Percentiles rank a stretch among this genome's conserved stretches.
Conservation (phyloP, 2,797 vertebrate species). For the Rhyacichthys aspro region DNA sequence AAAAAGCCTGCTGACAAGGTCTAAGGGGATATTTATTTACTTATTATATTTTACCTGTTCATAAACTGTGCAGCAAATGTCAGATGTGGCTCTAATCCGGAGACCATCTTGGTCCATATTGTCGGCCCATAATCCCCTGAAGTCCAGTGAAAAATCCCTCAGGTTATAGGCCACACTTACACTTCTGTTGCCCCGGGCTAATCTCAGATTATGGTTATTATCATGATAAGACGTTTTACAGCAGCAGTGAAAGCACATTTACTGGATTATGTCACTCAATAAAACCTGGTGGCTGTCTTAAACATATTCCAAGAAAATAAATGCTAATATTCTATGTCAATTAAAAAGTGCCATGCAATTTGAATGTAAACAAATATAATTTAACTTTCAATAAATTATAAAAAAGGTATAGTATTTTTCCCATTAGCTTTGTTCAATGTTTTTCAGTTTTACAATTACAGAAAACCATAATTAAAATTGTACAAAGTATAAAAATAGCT, state of each 20-base stretch:
- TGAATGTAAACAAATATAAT: too few species aligned
- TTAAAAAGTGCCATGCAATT: too few species aligned
- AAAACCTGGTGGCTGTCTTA: too few species aligned
- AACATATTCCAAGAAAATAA: too few species aligned
- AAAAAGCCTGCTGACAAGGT: neutral
- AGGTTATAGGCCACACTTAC: slow-evolving; percentile 70
- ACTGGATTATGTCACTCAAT: slow-evolving; percentile 16
- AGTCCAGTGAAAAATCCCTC: slow-evolving; percentile 58
- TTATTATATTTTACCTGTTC: neutral
- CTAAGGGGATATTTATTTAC: neutral
- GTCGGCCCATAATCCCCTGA: slow-evolving; percentile 64
- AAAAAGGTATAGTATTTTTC: too few species aligned
- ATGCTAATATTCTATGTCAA: too few species aligned
- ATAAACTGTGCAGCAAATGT: slow-evolving; percentile 10
- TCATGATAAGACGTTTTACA: slow-evolving; percentile 25
- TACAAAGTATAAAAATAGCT: slow-evolving; percentile 2
- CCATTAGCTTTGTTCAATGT: too few species aligned
- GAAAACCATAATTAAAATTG: too few species aligned
- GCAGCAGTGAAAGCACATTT: slow-evolving; percentile 53
- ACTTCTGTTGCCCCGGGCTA: slow-evolving; percentile 69
- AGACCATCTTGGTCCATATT: slow-evolving; percentile 64
- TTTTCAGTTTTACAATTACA: too few species aligned
- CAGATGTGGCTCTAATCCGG: slow-evolving; percentile 42
- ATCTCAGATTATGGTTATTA: slow-evolving; percentile 74
- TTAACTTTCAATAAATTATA: too few species aligned